Evolutionary conservation across 1,140 invertebrate genomes (phyloP), one percentile per base, ranked within the genome.

Genomic region (Palaemon carinicauda): DNA sequence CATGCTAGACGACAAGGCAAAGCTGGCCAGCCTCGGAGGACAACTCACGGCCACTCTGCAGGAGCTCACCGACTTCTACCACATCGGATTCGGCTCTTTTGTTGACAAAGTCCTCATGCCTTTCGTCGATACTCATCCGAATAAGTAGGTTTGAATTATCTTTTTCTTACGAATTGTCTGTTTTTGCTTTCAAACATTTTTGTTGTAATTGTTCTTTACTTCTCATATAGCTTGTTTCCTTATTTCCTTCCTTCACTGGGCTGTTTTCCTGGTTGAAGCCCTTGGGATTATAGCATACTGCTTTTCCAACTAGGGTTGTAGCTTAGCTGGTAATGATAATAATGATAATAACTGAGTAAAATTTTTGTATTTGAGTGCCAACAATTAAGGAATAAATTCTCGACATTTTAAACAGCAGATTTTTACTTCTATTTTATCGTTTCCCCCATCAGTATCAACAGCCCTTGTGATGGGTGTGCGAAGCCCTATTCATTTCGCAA

Each of bases 21-120:
- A 94, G 88, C 90, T 96, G 3, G 94, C 94, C 0, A 90, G 92
- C 54, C 91, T 97, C 24, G 95, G 95, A 10, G 91, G 93, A 87
- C 90, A 93, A 10, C 92, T 97, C 75, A 95, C 93, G 21, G 90
- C 92, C 19, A 92, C 92, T 3, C 96, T 98, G 95, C 92, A 92
- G 82, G 94, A 93, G 19, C 94, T 97, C 65, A 97, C 97, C 0
- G 94, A 93, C 21, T 95, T 97, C 90, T 96, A 97, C 90, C 92
- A 93, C 19, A 91, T 97, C 29, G 97, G 97, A 71, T 96, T 97
- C 90, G 97, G 97, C 9, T 96, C 95, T 81, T 98, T 97, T 92
- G 94, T 97, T 1, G 97, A 98, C 90, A 98, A 98, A 92, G 95
- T 95, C 50, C 93, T 94, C 0, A 93, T 96, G 91, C 97, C 96